phyloP scores from a whole-genome alignment of 2,113 vertebrate genomes.

The Carlito syrichta region DNA sequence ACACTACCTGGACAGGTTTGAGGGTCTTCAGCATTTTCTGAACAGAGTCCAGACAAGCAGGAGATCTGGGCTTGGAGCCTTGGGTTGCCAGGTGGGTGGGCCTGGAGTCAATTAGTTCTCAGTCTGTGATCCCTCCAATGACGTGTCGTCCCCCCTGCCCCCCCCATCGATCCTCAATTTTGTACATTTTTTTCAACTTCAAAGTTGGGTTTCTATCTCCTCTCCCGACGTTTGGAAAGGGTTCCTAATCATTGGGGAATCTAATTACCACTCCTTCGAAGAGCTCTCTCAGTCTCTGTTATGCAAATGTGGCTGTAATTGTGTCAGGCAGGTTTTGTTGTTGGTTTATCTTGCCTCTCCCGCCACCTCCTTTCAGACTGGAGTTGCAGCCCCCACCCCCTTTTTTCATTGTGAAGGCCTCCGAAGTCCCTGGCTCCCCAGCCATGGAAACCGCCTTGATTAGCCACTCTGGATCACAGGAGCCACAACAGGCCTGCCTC shows the following conservation, averaged over 20 bases:
- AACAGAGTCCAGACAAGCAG: rapidly evolving
- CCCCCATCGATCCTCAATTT: background rate
- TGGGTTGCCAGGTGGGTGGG: background rate
- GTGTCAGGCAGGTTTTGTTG: constrained; percentile 56
- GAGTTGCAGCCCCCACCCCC: background rate
- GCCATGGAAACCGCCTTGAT: constrained; percentile 2
- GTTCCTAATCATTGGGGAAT: constrained; percentile 35
- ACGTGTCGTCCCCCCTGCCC: rapidly evolving
- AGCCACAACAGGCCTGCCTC: constrained; percentile 20
- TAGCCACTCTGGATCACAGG: background rate
- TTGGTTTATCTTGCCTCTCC: background rate
- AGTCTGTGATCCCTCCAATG: background rate
- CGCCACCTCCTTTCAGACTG: background rate
- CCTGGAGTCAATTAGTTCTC: background rate
- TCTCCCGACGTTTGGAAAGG: background rate
- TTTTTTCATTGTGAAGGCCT: background rate
- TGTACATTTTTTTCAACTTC: background rate
- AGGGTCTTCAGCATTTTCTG: background rate
- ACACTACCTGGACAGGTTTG: background rate
- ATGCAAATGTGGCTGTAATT: constrained; percentile 61
- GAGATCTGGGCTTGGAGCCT: too few species aligned
- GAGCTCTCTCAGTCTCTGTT: constrained; percentile 26
- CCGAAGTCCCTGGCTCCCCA: background rate
- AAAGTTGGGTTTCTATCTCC: constrained; percentile 49
- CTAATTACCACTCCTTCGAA: constrained; percentile 57